These are phyloP conservation scores for Onychomys leucogaster DNA, from an alignment of 2,797 vertebrate genomes.

Conservation along the genomic window DNA sequence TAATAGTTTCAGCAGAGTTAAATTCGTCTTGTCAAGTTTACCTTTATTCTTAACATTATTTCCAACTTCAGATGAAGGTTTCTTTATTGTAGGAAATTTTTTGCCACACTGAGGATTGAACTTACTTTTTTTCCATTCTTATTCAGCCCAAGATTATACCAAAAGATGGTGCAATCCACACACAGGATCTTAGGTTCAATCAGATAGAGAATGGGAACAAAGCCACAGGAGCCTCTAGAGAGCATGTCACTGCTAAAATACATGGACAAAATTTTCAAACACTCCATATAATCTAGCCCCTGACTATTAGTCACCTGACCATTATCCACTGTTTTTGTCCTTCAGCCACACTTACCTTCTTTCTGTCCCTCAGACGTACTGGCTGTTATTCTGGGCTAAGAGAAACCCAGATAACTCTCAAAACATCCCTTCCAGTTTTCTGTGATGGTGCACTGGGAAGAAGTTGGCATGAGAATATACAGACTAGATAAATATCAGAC, in stretches of 20 bases:
- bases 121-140: background rate
- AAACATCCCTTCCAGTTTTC: background rate
- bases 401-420: background rate
- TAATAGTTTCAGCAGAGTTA: constrained; percentile 26
- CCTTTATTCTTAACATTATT: background rate
- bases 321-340: background rate
- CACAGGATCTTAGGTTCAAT: background rate
- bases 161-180: background rate
- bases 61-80: background rate
- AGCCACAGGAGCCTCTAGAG: too few species aligned
- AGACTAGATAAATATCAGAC: background rate
- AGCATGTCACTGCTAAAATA: background rate
- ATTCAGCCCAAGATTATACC: background rate
- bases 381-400: background rate
- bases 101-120: background rate
- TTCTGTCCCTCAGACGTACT: too few species aligned
- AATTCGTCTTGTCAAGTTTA: background rate
- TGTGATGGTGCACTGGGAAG: background rate
- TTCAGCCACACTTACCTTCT: background rate
- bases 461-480: background rate
- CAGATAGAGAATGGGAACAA: background rate
- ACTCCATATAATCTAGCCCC: too few species aligned
- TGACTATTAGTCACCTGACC: background rate
- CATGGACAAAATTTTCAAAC: too few species aligned
- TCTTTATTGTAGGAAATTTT: background rate